These are phyloP conservation scores for Stenopsyche tienmushanensis DNA, from an alignment of 1,140 invertebrate species.

Conservation along the genomic window DNA sequence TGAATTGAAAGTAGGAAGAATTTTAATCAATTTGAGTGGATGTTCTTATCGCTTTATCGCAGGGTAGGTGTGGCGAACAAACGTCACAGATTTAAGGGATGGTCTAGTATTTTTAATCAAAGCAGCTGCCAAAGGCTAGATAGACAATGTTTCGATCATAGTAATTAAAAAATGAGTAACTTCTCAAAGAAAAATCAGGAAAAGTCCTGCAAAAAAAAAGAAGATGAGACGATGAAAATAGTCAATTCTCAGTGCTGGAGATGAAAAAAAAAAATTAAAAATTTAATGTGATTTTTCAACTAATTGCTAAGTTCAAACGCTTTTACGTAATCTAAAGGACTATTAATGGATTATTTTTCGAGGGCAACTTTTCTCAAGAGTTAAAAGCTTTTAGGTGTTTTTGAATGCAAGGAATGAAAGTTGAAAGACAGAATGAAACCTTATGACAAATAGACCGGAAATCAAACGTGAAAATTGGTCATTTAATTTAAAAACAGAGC, in stretches of 20 bases:
- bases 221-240: too few relatives aligned
- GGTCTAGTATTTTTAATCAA: conserved; percentile 1
- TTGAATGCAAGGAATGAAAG: conserved; percentile 21
- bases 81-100: neutral
- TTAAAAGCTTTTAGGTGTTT: conserved; percentile 40
- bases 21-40: conserved; percentile 33
- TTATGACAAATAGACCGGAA: conserved; percentile 6
- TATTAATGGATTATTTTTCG: conserved; percentile 32
- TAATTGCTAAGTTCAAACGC: conserved; percentile 29
- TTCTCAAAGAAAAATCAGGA: too few relatives aligned
- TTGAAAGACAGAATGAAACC: conserved; percentile 2
- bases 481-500: too few relatives aligned
- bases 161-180: too few relatives aligned
- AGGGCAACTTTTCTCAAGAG: conserved; percentile 15
- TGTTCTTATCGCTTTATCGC: conserved; percentile 27
- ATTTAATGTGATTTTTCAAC: too few relatives aligned
- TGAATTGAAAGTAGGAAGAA: conserved; percentile 22
- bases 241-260: too few relatives aligned
- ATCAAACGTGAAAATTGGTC: neutral
- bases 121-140: too few relatives aligned
- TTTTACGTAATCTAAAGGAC: conserved; percentile 27
- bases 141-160: too few relatives aligned
- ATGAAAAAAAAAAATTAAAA: too few relatives aligned
- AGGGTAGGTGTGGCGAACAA: conserved; percentile 7
- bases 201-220: too few relatives aligned